Percentiles rank a stretch among this genome's conserved stretches.
Conservation (phyloP, 2,888 invertebrate species). For the Hypselothyrea guttata region DNA sequence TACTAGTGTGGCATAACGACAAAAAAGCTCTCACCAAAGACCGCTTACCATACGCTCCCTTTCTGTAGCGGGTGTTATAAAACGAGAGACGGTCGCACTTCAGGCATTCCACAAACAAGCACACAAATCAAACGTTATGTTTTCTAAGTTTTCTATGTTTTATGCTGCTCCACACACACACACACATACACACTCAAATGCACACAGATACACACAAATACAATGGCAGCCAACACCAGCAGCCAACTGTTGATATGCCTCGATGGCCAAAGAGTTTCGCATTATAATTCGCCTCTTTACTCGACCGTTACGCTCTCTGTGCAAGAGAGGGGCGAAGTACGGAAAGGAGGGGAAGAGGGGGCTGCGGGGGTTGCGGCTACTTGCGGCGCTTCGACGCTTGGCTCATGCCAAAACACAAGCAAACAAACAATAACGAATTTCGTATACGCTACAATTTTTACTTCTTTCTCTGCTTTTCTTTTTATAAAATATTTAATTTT, state of each 20-base stretch:
- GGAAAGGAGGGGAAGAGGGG: neutral
- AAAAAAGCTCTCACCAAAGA: too few species aligned
- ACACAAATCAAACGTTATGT: slow-evolving; percentile 47
- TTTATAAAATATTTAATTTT: too few species aligned
- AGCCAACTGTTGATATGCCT: slow-evolving; percentile 77
- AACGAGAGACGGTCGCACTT: slow-evolving; percentile 19
- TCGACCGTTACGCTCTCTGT: slow-evolving; percentile 61
- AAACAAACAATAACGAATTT: slow-evolving; percentile 20
- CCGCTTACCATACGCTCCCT: neutral
- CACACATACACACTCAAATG: neutral
- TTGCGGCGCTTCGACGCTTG: slow-evolving; percentile 65
- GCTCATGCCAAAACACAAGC: slow-evolving; percentile 60
- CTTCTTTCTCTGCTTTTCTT: too few species aligned
- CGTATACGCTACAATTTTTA: slow-evolving; percentile 24
- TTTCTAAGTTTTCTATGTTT: slow-evolving; percentile 29
- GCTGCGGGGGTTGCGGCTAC: slow-evolving; percentile 36
- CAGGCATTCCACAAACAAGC: slow-evolving; percentile 26
- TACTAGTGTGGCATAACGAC: too few species aligned
- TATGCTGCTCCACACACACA: neutral
- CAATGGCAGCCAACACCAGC: slow-evolving; percentile 38
- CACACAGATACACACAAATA: slow-evolving; percentile 7
- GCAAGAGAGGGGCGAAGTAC: neutral
- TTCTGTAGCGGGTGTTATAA: slow-evolving; percentile 48
- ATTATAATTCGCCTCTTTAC: slow-evolving; percentile 72
- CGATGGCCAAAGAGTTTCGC: slow-evolving; percentile 74